A percentile compares a stretch with the other conserved stretches of the same genome.
phyloP scores from a whole-genome alignment of 2,113 vertebrate genomes.

The Agapornis roseicollis region DNA sequence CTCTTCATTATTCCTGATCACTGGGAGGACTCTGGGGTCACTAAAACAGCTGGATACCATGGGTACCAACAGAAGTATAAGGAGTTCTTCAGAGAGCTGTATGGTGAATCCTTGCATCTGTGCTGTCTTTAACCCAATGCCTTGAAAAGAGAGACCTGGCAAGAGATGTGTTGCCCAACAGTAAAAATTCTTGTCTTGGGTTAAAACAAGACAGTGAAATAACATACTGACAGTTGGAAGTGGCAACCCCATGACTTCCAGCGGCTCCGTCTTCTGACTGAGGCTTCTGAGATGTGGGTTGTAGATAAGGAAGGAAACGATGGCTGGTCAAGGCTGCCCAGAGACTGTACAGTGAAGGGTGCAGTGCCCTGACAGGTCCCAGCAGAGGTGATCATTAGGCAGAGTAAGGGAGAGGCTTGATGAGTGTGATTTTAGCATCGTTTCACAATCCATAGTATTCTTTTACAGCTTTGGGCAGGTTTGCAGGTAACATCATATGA shows the following conservation, averaged over 20 bases:
- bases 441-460: neutral
- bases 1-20: neutral
- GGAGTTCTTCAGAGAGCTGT: neutral
- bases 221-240: rapidly evolving
- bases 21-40: neutral
- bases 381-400: neutral
- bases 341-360: neutral
- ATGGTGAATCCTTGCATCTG: neutral
- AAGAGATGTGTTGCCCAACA: neutral
- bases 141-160: neutral
- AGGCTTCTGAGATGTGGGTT: neutral
- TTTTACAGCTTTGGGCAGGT: neutral
- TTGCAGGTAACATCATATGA: neutral
- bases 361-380: neutral
- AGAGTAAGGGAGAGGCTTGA: neutral
- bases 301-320: neutral
- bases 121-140: neutral
- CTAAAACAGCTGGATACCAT: neutral
- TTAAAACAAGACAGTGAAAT: neutral
- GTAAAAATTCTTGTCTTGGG: neutral
- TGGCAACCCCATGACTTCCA: neutral
- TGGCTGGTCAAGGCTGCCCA: neutral
- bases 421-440: neutral
- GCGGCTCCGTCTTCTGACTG: neutral
- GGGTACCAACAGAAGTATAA: neutral